Evolutionary conservation across 2,113 vertebrate genomes (phyloP).

Genomic region (Rhinopomastus cyanomelas): DNA sequence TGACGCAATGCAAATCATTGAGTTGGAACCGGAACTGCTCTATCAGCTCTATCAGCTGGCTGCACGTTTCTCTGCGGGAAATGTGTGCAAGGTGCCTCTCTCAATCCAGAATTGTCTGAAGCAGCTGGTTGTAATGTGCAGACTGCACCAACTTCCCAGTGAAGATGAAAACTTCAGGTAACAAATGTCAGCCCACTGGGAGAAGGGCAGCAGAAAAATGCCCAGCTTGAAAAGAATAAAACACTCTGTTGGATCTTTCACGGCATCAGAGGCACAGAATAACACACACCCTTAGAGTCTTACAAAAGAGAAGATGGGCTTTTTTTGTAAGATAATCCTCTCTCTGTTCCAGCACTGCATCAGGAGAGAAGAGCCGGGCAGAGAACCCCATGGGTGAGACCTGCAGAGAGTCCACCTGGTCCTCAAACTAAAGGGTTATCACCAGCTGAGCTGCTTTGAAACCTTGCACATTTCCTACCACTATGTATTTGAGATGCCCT

Average conservation of each 20-base stretch:
- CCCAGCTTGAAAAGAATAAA: not conserved
- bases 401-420: not conserved
- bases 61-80: not conserved
- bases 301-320: not conserved
- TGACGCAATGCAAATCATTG: not conserved
- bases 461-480: not conserved
- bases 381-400: not conserved
- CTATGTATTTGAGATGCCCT: not conserved
- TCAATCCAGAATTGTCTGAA: not conserved
- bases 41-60: not conserved
- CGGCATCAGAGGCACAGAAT: not conserved
- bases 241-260: not conserved
- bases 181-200: not conserved
- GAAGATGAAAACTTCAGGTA: not conserved
- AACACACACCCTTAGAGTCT: not conserved
- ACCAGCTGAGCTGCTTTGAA: not conserved
- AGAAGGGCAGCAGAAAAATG: not conserved
- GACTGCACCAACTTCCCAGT: not conserved
- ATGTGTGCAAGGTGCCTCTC: not conserved
- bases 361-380: not conserved
- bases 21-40: not conserved
- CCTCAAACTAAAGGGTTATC: not conserved
- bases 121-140: not conserved
- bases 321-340: not conserved
- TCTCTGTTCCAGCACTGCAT: not conserved